Conservation (phyloP, 2,113 vertebrate species). For the Pterocles burchelli region DNA sequence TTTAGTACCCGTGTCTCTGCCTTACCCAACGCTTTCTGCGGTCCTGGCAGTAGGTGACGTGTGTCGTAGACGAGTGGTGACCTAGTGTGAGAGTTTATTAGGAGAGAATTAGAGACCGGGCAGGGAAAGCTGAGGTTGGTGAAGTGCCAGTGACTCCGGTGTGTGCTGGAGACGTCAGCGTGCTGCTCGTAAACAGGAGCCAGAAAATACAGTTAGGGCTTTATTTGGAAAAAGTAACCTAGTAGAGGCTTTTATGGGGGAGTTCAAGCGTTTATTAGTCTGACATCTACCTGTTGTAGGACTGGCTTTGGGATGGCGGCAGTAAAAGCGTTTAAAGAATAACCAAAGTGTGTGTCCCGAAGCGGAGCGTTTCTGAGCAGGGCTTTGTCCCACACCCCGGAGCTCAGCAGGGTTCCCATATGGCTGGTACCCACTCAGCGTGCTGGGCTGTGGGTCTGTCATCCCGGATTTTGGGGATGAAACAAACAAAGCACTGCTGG, state of each 20-base stretch:
- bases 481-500: fast-evolving
- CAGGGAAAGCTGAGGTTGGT: neutral
- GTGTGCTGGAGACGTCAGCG: neutral
- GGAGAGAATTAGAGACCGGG: neutral
- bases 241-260: neutral
- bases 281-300: neutral
- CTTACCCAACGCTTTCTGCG: fast-evolving
- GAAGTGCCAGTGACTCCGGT: neutral
- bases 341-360: neutral
- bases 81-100: neutral
- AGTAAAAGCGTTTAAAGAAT: neutral
- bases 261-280: neutral
- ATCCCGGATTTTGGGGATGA: neutral
- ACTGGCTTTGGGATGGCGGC: neutral
- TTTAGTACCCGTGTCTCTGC: neutral
- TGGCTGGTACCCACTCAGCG: neutral
- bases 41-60: neutral
- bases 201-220: neutral
- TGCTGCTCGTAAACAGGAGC: neutral
- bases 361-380: neutral
- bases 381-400: neutral
- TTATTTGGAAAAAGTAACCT: conserved; percentile 46
- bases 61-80: neutral
- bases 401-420: neutral
- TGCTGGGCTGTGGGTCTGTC: neutral